These are phyloP conservation scores for Punctoribates punctum DNA, from an alignment of 2,888 invertebrate species.

Conservation along the genomic window DNA sequence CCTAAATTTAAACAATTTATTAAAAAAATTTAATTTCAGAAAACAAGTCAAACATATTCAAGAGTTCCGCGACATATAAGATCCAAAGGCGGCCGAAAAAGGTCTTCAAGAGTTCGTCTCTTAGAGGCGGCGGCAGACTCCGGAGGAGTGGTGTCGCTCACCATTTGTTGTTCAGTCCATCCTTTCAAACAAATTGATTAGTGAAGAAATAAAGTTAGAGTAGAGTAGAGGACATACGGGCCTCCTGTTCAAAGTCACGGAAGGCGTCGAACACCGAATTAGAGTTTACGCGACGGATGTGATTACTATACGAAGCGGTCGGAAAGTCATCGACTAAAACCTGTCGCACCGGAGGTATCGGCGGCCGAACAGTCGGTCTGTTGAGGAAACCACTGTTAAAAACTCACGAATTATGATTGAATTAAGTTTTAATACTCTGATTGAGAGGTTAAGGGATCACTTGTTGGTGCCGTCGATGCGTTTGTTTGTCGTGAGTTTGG, in stretches of 20 bases:
- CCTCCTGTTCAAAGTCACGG: conserved; percentile 57
- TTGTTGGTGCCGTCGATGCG: conserved; percentile 4
- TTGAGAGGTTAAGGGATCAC: conserved; percentile 11
- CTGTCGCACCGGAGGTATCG: conserved; percentile 57
- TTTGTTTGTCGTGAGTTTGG: not conserved
- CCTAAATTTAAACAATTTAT: conserved; percentile 52
- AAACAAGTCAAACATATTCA: conserved; percentile 54
- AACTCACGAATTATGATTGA: not conserved
- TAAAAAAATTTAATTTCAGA: not conserved
- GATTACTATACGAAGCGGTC: conserved; percentile 47
- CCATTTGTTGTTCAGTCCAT: conserved; percentile 50
- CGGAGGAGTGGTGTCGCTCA: not conserved
- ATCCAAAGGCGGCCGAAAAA: conserved; percentile 67
- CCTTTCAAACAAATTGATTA: conserved; percentile 46
- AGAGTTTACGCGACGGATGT: conserved; percentile 36
- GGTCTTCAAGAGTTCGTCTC: conserved; percentile 61
- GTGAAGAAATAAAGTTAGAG: not conserved
- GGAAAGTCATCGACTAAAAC: conserved; percentile 54
- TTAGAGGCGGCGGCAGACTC: conserved; percentile 36
- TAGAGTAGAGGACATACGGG: conserved; percentile 51
- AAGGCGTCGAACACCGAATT: conserved; percentile 57
- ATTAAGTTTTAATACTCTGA: not conserved
- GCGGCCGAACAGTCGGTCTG: conserved; percentile 54
- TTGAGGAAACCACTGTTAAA: not conserved
- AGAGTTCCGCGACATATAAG: conserved; percentile 64